These are phyloP conservation scores for Aphodius sticticus DNA, from an alignment of 2,888 invertebrate genomes.

Conservation along the genomic window DNA sequence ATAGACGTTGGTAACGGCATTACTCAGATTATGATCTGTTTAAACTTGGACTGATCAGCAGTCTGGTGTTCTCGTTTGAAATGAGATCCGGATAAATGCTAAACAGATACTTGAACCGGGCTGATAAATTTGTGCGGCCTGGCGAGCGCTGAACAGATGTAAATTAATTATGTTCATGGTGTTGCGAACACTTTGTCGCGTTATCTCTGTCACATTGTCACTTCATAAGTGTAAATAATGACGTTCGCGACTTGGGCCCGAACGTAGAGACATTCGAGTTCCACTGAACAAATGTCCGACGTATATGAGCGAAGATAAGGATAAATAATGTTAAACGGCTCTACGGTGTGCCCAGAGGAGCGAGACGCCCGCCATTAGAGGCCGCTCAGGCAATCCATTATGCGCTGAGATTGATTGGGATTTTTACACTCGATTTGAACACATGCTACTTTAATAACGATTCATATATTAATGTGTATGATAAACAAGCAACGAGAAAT, in stretches of 20 bases:
- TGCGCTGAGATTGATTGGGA: background rate
- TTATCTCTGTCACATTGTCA: background rate
- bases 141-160: background rate
- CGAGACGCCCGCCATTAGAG: background rate
- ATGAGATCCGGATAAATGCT: background rate
- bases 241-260: background rate
- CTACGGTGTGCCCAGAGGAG: background rate
- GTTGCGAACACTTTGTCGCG: background rate
- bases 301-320: slow-evolving; percentile 4
- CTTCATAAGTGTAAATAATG: slow-evolving; percentile 4
- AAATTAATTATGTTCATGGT: background rate
- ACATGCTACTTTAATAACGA: background rate
- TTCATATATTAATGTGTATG: background rate
- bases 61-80: background rate
- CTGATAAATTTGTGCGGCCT: too few relatives aligned
- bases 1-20: too few relatives aligned
- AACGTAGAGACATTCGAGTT: background rate
- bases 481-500: background rate
- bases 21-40: too few relatives aligned
- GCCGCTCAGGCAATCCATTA: background rate
- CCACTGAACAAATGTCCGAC: background rate
- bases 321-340: background rate
- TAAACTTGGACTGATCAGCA: too few relatives aligned
- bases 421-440: background rate
- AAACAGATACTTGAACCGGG: background rate